phyloP scores from a whole-genome alignment of 2,888 invertebrate genomes.

The Melieria crassipennis region DNA sequence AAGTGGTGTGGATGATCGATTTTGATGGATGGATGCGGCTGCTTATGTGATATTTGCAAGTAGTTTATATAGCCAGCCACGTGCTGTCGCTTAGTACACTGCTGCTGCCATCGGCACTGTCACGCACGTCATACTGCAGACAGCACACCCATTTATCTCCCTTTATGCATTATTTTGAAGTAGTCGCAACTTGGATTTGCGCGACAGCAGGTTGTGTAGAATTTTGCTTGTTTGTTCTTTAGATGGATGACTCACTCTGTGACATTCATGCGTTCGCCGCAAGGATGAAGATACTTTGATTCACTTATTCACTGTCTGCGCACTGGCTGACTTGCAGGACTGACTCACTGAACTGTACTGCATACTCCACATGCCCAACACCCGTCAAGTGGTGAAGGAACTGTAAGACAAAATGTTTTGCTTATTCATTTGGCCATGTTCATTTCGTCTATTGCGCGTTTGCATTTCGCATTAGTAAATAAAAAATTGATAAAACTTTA shows the following conservation, averaged over 20 bases:
- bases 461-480: conserved; percentile 19
- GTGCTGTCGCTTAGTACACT: no score
- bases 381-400: conserved; percentile 18
- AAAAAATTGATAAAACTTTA: not conserved
- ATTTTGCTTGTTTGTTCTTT: conserved; percentile 28
- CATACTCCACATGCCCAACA: conserved; percentile 13
- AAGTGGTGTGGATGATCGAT: no score
- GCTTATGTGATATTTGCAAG: no score
- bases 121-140: no score
- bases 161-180: no score
- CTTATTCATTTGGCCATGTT: not conserved
- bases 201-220: conserved; percentile 37
- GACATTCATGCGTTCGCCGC: not conserved
- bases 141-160: no score
- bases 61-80: no score
- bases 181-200: conserved; percentile 1
- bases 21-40: no score
- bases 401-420: conserved; percentile 44
- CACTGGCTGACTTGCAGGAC: not conserved
- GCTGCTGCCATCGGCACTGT: no score
- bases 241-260: conserved; percentile 35
- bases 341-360: not conserved
- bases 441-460: conserved; percentile 4
- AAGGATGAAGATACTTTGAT: not conserved
- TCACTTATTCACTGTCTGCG: not conserved